Base-by-base conservation (phyloP, 2,888 invertebrate species). In the Papilio demoleus region DNA sequence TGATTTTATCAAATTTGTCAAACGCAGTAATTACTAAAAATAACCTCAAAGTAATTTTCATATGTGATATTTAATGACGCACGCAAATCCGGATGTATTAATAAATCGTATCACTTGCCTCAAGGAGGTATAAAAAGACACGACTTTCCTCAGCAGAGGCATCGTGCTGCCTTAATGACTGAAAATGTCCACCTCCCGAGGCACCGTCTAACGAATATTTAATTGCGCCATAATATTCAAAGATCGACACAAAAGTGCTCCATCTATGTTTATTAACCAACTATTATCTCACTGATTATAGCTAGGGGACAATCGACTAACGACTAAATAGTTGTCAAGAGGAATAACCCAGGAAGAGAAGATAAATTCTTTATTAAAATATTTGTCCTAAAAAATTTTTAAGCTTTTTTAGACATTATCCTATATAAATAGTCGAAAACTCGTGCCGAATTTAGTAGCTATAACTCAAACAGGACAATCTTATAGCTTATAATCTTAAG, bases 151-250 rank as follows among this genome's bases (percentile, higher is more conserved):
- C 86, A 86, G 82, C 74, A 11, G 31, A 56, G 19, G 73, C 75
- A 81, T 80, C 79, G 81, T 82, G 76, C 77, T 82, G 81, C 81
- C 81, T 77, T 88, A 90, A 90, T 90, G 87, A 89, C 85, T 82
- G 78, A 82, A 85, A 83, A 84, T 82, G 80, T 78, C 82, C 78
- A 74, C 73, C 80, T 81, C 84, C 82, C 80, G 81, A 74, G 83
- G 82, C 83, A 74, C 72, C 70, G 70, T 71, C 76, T 91, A 90
- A 91, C 90, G 90, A 89, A 88, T 88, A 91, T 88, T 88, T 91
- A 90, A 92, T 92, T 91, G 88, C 86, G 77, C 83, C 76, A 84
- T 86, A 87, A 85, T 83, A 84, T 85, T 83, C 80, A 76, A 75
- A 81, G 77, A 76, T 69, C 27, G 40, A 74, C 74, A 78, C 76